Evolutionary conservation across 2,797 vertebrate genomes (phyloP).

Genomic region (Margarornis squamiger): DNA sequence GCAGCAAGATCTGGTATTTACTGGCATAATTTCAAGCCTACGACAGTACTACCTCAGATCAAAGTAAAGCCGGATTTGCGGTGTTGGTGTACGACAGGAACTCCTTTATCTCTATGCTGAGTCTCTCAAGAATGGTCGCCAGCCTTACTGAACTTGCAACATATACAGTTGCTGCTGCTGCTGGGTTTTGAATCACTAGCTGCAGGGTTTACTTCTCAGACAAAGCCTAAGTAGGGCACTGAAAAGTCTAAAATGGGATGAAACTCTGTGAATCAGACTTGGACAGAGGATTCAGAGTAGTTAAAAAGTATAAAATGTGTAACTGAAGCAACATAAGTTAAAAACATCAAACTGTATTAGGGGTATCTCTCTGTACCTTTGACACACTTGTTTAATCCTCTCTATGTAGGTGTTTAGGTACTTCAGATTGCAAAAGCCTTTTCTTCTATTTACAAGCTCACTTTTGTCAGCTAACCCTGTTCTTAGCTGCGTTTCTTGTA

Average conservation of each 20-base stretch:
- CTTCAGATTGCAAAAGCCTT: constrained; percentile 71
- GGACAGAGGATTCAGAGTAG: constrained; percentile 45
- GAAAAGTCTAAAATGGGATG: constrained; percentile 28
- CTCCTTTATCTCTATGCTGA: constrained; percentile 53
- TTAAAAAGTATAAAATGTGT: constrained; percentile 17
- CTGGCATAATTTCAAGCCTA: constrained; percentile 73
- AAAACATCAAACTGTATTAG: constrained; percentile 57
- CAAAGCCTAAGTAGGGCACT: constrained; percentile 49
- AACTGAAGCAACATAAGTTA: constrained; percentile 62
- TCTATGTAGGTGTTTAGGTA: constrained; percentile 70
- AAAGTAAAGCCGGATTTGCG: constrained; percentile 67
- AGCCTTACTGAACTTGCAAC: constrained; percentile 64
- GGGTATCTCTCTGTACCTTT: constrained; percentile 68
- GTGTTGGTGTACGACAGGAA: constrained; percentile 42
- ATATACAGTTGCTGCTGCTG: constrained; percentile 53
- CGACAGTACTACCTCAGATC: constrained; percentile 82
- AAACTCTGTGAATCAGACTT: constrained; percentile 58
- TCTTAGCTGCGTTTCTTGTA: constrained; percentile 72
- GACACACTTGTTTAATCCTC: constrained; percentile 66
- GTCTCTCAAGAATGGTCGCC: constrained; percentile 50
- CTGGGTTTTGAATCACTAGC: constrained; percentile 59
- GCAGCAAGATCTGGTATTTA: constrained; percentile 73
- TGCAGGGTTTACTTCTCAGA: constrained; percentile 54
- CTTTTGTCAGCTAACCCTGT: constrained; percentile 58
- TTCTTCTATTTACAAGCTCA: constrained; percentile 63